Evolutionary conservation across 2,888 invertebrate genomes (phyloP), one percentile per base, ranked within the genome.

Genomic region (Spilosoma lubricipeda): DNA sequence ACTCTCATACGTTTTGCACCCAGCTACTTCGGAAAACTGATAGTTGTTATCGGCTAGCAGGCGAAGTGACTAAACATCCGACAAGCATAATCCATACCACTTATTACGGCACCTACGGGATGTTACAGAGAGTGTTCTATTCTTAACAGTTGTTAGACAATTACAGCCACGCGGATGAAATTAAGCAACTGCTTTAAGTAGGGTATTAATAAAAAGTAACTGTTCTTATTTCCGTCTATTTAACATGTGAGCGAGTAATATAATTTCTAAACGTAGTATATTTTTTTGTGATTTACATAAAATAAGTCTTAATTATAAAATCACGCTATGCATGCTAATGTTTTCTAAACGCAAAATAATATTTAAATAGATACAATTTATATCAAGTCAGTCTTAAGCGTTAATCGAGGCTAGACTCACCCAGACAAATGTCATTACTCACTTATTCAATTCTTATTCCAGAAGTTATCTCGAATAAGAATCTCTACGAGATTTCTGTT

Each of bases 331-430:
- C 82, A 76, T 77, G 79, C 64, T 72, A 48, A 77, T 76, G 76
- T 69, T 70, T 75, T 80, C 71, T 79, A 74, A 33, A 83, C 63
- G 65, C 56, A 70, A 78, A 71, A 70, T 70, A 77, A 30, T 80
- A 75, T 80, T 81, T 75, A 83, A 82, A 85, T 80, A 82, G 79
- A 85, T 86, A 73, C 85, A 85, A 87, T 88, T 87, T 84, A 85
- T 87, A 85, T 87, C 87, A 81, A 84, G 87, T 82, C 86, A 87
- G 86, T 88, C 87, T 86, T 87, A 85, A 89, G 83, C 87, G 83
- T 82, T 86, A 86, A 91, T 91, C 92, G 92, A 92, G 90, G 91
- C 83, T 86, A 80, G 80, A 82, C 83, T 87, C 84, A 86, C 85
- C 70, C 78, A 82, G 76, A 78, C 77, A 84, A 75, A 78, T 85